Evolutionary conservation across 2,888 invertebrate species (phyloP), one percentile per base, ranked within the genome.

Genomic region (Epirrita christyi): DNA sequence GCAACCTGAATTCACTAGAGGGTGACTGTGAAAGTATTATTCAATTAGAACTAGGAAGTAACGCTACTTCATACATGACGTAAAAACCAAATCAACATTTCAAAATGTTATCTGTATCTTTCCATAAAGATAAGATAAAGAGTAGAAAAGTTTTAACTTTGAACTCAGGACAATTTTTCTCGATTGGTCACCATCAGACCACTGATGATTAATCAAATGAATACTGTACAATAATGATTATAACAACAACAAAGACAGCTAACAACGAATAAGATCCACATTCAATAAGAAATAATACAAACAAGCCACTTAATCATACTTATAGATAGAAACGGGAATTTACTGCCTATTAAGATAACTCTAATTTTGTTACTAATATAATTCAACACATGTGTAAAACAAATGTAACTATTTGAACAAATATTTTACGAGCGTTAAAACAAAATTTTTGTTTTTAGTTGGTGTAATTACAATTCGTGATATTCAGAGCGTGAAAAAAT

Each of bases 401-500:
- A 11, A 32, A 32, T 32, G 6, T 6, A 32, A 0, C 36, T 11
- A 36, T 11, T n/a, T 11, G 6, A 11, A 36, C 6, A n/a, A 6
- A 27, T 14, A 7, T 34, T 34, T 11, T 51, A 14, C 28, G 28
- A 37, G 42, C 42, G 10, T 15, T 44, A 28, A 11, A 36, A 11
- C 9, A 21, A 13, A 34, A 37, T 48, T 44, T 53, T 47, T 11
- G 41, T 34, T 41, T 9, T 21, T 42, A 36, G n/a, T 38, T 48
- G 5, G 38, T 43, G 44, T 55, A 50, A 50, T 50, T 56, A 41
- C 45, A 29, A 21, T 29, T 68, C 65, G 71, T 62, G 72, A 68
- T 81, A 84, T 85, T 84, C 72, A 85, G 86, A 76, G 80, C 85
- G 78, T 86, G 83, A 84, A 75, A 75, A 80, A 79, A 82, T 81